Evolutionary conservation across 2,113 vertebrate species (phyloP), one percentile per base, ranked within the genome.

Genomic region (Hemicordylus capensis): DNA sequence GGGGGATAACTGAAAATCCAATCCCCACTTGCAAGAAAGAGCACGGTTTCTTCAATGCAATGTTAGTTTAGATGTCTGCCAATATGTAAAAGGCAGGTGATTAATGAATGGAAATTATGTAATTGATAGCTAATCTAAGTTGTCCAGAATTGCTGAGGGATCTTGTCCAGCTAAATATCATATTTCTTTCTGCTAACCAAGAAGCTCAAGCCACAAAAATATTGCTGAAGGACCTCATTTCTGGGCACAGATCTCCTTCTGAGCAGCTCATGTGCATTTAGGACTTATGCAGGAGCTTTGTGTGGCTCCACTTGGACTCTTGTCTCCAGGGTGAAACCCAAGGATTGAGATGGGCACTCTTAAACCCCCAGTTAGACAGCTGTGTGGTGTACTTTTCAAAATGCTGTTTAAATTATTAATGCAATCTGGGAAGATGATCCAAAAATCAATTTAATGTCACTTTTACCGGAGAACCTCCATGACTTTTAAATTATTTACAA

Each of bases 391-490:
- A 11, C 81, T 79, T 85, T 79, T 54, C 66, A 39, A 69, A 67
- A 66, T 24, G 61, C 14, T 19, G 9, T 22, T 51, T 84, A 39
- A 84, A 85, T 79, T 79, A 85, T 85, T 85, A 59, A 85, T 79
- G 24, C 84, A 70, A 31, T 51, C 51, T 26, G 56, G 56, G 51
- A 79, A 72, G 66, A 72, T 20, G 76, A 85, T 61, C 76, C 54
- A 70, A 79, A 79, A 85, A 79, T 85, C 84, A 72, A 79, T 85
- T 70, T 79, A 72, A 72, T 85, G 84, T 79, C 84, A 72, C 54
- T 85, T 85, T 85, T 69, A 67, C 39, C 72, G 64, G 54, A 85
- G 66, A 72, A 46, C 64, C 42, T 59, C 42, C n/a, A 7, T 79
- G 66, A 54, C 76, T 72, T 66, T 85, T 85, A 51, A 85, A 79